Evolutionary conservation across 1,140 invertebrate species (phyloP).

Genomic region (Tribolium castaneum): DNA sequence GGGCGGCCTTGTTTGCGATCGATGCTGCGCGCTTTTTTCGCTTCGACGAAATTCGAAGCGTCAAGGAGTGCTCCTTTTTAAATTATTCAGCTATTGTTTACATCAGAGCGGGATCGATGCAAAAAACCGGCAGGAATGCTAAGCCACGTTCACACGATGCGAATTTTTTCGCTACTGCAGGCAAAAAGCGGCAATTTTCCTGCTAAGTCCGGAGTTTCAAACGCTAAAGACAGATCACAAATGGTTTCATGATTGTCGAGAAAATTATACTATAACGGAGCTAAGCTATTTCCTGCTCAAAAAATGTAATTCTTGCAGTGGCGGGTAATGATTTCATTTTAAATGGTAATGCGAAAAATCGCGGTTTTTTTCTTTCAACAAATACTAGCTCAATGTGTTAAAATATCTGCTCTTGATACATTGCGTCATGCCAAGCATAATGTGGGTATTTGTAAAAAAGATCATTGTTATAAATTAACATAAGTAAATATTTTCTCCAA

Average conservation of each 20-base stretch:
- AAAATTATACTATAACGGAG: neutral
- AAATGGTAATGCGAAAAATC: too few species aligned
- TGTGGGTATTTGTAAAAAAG: neutral
- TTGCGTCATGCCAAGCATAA: neutral
- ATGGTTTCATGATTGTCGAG: neutral
- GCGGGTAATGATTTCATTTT: too few species aligned
- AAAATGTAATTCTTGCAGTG: neutral
- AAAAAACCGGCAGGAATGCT: neutral
- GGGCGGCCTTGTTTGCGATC: neutral
- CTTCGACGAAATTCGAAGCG: neutral
- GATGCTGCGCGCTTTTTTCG: neutral
- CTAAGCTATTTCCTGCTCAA: neutral
- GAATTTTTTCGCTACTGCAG: neutral
- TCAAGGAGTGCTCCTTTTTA: neutral
- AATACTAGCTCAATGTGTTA: too few species aligned
- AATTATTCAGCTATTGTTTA: constrained; percentile 1
- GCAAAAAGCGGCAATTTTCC: neutral
- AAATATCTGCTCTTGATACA: too few species aligned
- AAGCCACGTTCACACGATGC: neutral
- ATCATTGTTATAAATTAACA: neutral
- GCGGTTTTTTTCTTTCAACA: too few species aligned
- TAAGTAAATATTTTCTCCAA: neutral
- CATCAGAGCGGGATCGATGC: neutral
- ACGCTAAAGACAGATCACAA: neutral
- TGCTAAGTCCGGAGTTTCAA: too few species aligned